A percentile compares a stretch with the other conserved stretches of the same genome.
phyloP scores from a whole-genome alignment of 2,888 invertebrate genomes.

The Artemia sp. region DNA sequence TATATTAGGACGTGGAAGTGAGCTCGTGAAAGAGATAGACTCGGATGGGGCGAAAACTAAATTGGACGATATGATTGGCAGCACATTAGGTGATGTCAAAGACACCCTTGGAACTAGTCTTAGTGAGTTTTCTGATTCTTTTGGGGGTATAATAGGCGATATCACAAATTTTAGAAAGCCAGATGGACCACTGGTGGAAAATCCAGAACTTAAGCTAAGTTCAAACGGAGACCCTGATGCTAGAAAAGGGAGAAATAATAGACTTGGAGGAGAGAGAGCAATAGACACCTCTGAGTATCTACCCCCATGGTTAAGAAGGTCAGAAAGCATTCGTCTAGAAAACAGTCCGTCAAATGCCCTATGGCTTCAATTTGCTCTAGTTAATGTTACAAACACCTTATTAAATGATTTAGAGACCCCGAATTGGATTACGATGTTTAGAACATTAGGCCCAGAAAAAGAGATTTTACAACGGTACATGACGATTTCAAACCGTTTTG shows the following conservation, averaged over 20 bases:
- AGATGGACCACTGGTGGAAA: neutral
- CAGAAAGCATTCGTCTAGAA: neutral
- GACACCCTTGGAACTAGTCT: neutral
- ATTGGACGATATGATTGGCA: neutral
- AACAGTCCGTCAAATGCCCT: neutral
- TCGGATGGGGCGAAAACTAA: neutral
- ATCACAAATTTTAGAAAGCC: neutral
- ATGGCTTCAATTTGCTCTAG: slow-evolving; percentile 19
- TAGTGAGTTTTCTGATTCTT: neutral
- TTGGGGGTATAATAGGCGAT: neutral
- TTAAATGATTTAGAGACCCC: slow-evolving; percentile 19
- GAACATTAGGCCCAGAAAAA: slow-evolving; percentile 20
- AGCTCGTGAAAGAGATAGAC: neutral
- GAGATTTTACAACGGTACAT: slow-evolving; percentile 22
- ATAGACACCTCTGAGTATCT: neutral
- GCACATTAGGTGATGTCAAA: neutral
- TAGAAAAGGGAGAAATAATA: neutral
- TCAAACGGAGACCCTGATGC: neutral
- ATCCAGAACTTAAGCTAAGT: neutral
- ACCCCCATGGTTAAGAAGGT: neutral
- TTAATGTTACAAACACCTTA: slow-evolving; percentile 18
- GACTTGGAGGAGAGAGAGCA: neutral
- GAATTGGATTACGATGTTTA: slow-evolving; percentile 21
- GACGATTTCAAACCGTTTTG: slow-evolving; percentile 17
- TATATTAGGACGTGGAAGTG: neutral